Evolutionary conservation across 92 coral and sea anemone genomes (phyloP), one percentile per base, ranked within the genome.

Genomic region (Epizoanthus stellaris): DNA sequence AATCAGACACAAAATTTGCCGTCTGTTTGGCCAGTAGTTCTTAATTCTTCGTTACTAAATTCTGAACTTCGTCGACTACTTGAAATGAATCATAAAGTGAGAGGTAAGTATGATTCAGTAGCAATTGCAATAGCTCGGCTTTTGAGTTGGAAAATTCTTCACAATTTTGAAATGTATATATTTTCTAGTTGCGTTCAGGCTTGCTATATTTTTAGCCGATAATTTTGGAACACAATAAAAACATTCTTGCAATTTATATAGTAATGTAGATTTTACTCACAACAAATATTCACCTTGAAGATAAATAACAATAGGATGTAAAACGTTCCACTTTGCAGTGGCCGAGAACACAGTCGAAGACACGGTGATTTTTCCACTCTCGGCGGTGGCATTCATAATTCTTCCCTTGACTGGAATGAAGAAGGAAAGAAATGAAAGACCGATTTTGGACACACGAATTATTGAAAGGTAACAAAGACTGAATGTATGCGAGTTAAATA

Each of bases 331-430:
- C 21, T 17, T 69, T 87, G 63, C 82, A 97, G 99, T 94, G 65
- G 88, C 98, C 36, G 92, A 90, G 56, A 91, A 91, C 85, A 95
- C 94, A 20, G 92, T 93, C 8, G 90, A 95, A 67, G 98, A 92
- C 81, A 80, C 90, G 1, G 85, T 97, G 11, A 97, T 97, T 86
- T 97, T 97, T 71, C 98, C 98, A 10, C 90, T 91, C 19, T 97
- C 99, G 9, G 96, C 99, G 71, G 98, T 95, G 58, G 99, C 99
- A 6, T 97, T 95, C 43, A 39, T 97, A 91, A 76, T 95, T 43
- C 69, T 97, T 23, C 81, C 91, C 23, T 58, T 95, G 77, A 85
- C 86, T 75, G 88, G 86, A 62, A 70, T 88, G 30, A 85, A 77
- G 21, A 63, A 68, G 8, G 72, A 73, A 59, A 77, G 77, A 63